Evolutionary conservation across 1,140 invertebrate species (phyloP).

Genomic region (Eupristina koningsbergeri): DNA sequence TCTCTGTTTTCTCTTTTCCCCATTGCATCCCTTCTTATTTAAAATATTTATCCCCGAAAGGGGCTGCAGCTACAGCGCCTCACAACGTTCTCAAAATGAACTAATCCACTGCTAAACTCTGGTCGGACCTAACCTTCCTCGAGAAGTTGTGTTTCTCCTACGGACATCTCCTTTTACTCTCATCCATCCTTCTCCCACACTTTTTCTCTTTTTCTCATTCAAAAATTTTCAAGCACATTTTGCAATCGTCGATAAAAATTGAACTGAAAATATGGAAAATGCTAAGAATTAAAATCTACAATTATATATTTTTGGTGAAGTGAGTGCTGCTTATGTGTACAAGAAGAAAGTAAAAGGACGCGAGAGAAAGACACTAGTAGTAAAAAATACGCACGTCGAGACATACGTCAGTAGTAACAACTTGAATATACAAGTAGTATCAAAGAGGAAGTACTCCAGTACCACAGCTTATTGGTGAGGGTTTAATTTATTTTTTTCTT

Average conservation of each 20-base stretch:
- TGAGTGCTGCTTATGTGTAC: neutral
- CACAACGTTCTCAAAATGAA: neutral
- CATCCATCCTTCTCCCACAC: neutral
- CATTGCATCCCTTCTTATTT: neutral
- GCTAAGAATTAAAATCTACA: neutral
- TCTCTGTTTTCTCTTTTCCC: neutral
- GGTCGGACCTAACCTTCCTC: conserved; percentile 34
- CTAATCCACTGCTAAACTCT: neutral
- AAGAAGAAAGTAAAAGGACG: neutral
- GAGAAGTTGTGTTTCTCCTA: conserved; percentile 1
- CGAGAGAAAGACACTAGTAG: neutral
- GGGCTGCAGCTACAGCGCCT: neutral
- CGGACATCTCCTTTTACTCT: neutral
- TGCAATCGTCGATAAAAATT: neutral
- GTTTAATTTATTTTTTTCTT: neutral
- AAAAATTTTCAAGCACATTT: neutral
- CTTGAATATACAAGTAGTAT: neutral
- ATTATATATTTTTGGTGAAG: neutral
- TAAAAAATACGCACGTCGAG: neutral
- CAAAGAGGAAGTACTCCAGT: neutral
- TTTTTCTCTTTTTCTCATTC: neutral
- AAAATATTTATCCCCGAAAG: neutral
- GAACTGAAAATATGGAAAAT: neutral
- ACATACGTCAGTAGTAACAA: neutral
- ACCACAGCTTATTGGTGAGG: neutral